phyloP scores from a whole-genome alignment of 2,888 invertebrate species.

The Rosalia funebris region DNA sequence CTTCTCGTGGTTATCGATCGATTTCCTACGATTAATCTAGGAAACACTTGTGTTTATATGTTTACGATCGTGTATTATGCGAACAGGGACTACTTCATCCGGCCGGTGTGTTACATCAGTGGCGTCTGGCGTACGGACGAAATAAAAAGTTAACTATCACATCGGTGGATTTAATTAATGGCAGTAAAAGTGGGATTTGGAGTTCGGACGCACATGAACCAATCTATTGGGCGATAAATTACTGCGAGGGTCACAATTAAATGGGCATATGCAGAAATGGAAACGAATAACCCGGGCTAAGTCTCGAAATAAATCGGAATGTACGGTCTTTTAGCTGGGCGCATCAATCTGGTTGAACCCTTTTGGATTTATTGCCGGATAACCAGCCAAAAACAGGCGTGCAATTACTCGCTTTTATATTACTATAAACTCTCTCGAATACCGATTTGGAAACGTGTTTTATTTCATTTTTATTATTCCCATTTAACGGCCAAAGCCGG shows the following conservation, averaged over 20 bases:
- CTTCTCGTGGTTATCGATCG: too few species aligned
- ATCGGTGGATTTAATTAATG: conserved; percentile 60
- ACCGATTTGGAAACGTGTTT: conserved; percentile 21
- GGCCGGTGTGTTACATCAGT: neutral
- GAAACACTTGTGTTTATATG: too few species aligned
- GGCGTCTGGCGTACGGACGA: conserved; percentile 39
- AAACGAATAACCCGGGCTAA: conserved; percentile 50
- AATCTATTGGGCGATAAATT: conserved; percentile 61
- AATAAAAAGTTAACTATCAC: conserved; percentile 60
- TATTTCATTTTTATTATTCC: conserved; percentile 24
- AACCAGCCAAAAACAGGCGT: conserved; percentile 29
- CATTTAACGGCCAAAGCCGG: conserved; percentile 1
- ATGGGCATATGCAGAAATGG: conserved; percentile 61
- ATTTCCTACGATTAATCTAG: too few species aligned
- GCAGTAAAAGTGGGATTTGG: conserved; percentile 61
- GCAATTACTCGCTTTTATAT: conserved; percentile 35
- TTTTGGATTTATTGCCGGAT: conserved; percentile 43
- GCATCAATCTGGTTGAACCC: conserved; percentile 54
- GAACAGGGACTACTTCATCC: neutral
- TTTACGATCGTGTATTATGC: neutral
- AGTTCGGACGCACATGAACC: conserved; percentile 57
- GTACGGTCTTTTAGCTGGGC: conserved; percentile 52
- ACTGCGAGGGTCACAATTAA: conserved; percentile 60
- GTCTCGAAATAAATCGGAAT: conserved; percentile 57
- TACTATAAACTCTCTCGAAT: conserved; percentile 28